Conservation (phyloP, 2,797 vertebrate genomes). For the Prionace glauca region DNA sequence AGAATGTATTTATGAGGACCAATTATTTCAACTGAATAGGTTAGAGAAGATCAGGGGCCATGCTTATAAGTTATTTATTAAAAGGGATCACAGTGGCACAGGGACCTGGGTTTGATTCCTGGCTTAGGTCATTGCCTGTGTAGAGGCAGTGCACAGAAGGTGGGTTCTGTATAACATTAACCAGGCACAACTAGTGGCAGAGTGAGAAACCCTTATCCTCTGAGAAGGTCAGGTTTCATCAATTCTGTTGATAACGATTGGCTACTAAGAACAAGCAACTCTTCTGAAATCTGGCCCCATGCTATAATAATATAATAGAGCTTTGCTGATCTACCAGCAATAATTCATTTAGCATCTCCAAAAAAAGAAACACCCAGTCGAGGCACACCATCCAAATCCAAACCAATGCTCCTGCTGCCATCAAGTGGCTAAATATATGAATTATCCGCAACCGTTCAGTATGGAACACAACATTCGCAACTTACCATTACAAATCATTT, state of each 20-base stretch:
- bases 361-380: background rate
- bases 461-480: background rate
- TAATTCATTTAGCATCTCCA: background rate
- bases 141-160: background rate
- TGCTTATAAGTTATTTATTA: background rate
- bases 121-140: too few species aligned
- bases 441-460: too few species aligned
- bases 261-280: background rate
- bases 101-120: too few species aligned
- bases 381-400: background rate
- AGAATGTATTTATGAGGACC: background rate
- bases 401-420: conserved; percentile 22
- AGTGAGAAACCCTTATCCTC: background rate
- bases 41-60: too few species aligned
- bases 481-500: background rate
- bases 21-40: background rate
- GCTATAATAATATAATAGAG: background rate
- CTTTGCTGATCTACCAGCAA: background rate
- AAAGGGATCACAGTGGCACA: background rate
- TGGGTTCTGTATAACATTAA: background rate
- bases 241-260: background rate
- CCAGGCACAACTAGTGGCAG: background rate
- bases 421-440: background rate
- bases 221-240: background rate
- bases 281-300: background rate